Percentiles rank a stretch among this genome's conserved stretches.
Conservation (phyloP, 2,888 invertebrate genomes). For the Cheilosia grossa region DNA sequence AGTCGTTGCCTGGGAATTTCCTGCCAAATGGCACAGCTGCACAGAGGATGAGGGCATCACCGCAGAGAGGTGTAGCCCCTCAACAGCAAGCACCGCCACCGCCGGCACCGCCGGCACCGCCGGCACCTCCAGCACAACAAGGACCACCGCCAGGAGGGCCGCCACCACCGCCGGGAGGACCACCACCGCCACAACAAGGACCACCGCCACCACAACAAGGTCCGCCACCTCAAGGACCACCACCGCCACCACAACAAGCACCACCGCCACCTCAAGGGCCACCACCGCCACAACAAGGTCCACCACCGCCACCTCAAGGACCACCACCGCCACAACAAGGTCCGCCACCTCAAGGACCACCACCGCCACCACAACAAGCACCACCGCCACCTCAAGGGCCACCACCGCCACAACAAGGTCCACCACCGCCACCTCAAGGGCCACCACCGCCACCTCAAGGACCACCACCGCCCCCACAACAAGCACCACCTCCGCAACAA, state of each 20-base stretch:
- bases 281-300: background rate
- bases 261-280: background rate
- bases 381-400: conserved; percentile 1
- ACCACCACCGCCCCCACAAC: background rate
- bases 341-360: background rate
- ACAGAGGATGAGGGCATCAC: conserved; percentile 3
- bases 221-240: background rate
- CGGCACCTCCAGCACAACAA: background rate
- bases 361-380: background rate
- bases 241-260: conserved; percentile 1
- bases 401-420: background rate
- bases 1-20: conserved; percentile 38
- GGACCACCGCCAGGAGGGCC: conserved; percentile 1
- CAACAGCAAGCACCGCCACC: background rate
- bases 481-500: background rate
- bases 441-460: background rate
- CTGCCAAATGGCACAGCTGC: conserved; percentile 25
- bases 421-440: too few species aligned
- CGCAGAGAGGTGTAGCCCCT: background rate
- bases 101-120: background rate
- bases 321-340: background rate
- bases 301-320: background rate
- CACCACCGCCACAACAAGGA: background rate
- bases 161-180: conserved; percentile 2
- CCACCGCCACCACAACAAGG: conserved; percentile 1